Evolutionary conservation across 2,797 vertebrate species (phyloP).

Genomic region (Neosilurus mollespiculum): DNA sequence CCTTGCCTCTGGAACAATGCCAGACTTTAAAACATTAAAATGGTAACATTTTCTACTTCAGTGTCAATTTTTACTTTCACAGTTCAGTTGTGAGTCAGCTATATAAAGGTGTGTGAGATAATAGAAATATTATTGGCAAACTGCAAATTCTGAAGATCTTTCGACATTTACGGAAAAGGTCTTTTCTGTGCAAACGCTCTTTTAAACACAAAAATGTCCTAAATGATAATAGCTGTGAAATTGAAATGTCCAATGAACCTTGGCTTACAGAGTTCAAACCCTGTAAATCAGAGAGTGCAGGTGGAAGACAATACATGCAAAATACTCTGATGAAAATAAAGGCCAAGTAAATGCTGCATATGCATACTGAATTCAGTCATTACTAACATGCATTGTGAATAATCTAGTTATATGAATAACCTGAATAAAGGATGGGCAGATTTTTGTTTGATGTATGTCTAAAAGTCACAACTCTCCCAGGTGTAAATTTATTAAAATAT

Average conservation of each 20-base stretch:
- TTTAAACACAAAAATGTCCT: slow-evolving; percentile 20
- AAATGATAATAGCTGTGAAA: slow-evolving; percentile 33
- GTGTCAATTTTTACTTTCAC: slow-evolving; percentile 61
- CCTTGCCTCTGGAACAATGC: slow-evolving; percentile 64
- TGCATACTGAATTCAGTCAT: background rate
- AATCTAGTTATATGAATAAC: background rate
- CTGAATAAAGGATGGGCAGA: slow-evolving; percentile 4
- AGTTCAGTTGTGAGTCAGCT: slow-evolving; percentile 18
- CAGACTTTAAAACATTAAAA: slow-evolving; percentile 73
- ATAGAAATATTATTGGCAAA: slow-evolving; percentile 26
- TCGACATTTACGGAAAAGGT: slow-evolving; percentile 41
- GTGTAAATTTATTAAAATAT: background rate
- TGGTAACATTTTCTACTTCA: slow-evolving; percentile 70
- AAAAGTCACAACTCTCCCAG: background rate
- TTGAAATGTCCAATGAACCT: slow-evolving; percentile 35
- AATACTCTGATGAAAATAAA: slow-evolving; percentile 1
- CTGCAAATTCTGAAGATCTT: slow-evolving; percentile 28
- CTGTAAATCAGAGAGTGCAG: slow-evolving; percentile 10
- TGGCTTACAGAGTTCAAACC: slow-evolving; percentile 32
- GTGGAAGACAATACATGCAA: slow-evolving; percentile 33
- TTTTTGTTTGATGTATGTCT: background rate
- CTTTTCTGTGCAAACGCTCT: slow-evolving; percentile 35
- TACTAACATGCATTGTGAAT: background rate
- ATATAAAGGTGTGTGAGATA: slow-evolving; percentile 32
- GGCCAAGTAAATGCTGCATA: slow-evolving; percentile 3